Conservation (phyloP, 2,113 vertebrate genomes). For the Phalacrocorax carbo region DNA sequence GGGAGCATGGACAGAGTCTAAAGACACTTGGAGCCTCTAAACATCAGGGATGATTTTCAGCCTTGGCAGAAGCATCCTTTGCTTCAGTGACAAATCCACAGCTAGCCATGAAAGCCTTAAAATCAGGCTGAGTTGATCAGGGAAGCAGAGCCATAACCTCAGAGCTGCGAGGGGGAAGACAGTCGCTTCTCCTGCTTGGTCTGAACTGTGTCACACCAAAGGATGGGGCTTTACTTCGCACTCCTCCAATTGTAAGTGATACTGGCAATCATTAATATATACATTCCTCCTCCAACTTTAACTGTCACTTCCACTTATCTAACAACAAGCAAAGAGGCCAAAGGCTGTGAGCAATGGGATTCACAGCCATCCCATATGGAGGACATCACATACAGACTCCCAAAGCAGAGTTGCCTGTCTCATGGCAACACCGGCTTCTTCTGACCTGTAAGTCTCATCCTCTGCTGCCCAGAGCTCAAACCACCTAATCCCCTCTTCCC, state of each 20-base stretch:
- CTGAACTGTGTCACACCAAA: background rate
- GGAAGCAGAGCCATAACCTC: background rate
- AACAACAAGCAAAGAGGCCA: background rate
- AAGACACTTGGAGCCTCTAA: background rate
- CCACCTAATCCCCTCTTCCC: background rate
- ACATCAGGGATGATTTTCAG: background rate
- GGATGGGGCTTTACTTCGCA: background rate
- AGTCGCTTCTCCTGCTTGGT: background rate
- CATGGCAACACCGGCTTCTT: background rate
- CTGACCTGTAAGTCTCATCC: background rate
- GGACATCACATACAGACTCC: background rate
- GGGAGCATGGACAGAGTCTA: background rate
- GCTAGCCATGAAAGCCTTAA: background rate
- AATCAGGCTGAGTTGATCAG: background rate
- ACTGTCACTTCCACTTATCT: background rate
- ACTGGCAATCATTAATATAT: background rate
- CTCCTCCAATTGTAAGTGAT: background rate
- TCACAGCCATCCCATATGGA: background rate
- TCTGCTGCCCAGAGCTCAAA: background rate
- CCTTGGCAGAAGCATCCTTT: background rate
- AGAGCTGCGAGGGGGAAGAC: background rate
- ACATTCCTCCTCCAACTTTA: background rate
- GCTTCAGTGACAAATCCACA: background rate
- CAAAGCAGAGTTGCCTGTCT: background rate
- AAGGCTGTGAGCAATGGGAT: background rate